These are phyloP conservation scores for Siniperca undulata DNA, from an alignment of 2,797 vertebrate species.

Conservation along the genomic window DNA sequence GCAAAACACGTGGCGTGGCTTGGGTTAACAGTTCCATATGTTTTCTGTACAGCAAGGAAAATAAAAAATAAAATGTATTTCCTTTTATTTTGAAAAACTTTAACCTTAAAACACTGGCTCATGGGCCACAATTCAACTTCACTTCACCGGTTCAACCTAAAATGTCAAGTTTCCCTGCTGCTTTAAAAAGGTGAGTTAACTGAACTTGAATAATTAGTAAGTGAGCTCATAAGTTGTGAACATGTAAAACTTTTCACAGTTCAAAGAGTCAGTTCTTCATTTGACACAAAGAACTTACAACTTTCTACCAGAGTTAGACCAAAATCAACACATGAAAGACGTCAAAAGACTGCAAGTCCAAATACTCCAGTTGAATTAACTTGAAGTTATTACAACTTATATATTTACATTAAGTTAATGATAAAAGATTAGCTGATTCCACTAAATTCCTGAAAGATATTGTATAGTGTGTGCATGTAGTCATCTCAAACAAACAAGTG, in stretches of 20 bases:
- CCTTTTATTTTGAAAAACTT: not conserved
- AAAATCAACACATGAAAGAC: not conserved
- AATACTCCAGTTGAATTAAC: not conserved
- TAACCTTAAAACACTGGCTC: not conserved
- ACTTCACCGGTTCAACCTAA: conserved; percentile 1
- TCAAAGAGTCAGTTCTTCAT: too few relatives aligned
- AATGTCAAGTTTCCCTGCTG: not conserved
- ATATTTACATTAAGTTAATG: not conserved
- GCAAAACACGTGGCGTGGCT: not conserved
- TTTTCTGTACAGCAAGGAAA: not conserved
- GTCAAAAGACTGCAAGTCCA: not conserved
- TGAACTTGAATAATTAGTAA: not conserved
- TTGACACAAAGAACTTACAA: too few relatives aligned
- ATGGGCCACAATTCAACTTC: not conserved
- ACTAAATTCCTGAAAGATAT: not conserved
- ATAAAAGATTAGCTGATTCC: not conserved
- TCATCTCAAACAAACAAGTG: not conserved
- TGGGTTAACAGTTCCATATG: not conserved
- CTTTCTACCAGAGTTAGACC: not conserved
- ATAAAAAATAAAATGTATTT: not conserved
- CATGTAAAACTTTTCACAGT: too few relatives aligned
- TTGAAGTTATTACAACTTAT: not conserved
- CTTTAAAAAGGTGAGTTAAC: not conserved
- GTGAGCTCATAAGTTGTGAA: too few relatives aligned
- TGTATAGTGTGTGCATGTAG: not conserved